Base-by-base conservation (phyloP, 2,797 vertebrate species). In the Botia kubotai region DNA sequence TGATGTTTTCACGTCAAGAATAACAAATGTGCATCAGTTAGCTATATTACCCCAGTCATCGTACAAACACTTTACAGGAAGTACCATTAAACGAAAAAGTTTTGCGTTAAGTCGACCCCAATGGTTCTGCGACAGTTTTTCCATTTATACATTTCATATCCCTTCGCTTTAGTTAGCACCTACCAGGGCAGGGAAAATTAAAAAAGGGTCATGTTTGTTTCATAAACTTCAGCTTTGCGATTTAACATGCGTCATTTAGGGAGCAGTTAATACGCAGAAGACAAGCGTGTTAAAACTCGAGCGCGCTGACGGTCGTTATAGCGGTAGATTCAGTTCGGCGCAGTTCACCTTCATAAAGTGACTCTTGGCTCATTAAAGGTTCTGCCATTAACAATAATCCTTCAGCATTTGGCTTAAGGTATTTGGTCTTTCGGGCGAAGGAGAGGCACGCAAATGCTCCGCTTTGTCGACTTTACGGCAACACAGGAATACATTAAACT, bases 401-500 rank as follows among this genome's bases (percentile, higher is more conserved):
- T 86, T 77, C 80, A 79, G 73, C 58, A 50, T 84, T 83, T 82
- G 82, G 84, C 80, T 87, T 86, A 82, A 87, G 84, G 82, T 89
- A 87, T 85, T 85, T 78, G 48, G 60, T 77, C 71, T 80, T 72
- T 72, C 46, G 36, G 72, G 70, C 73, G 79, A 55, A 55, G 72
- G 84, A 79, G 79, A 82, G 62, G 69, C 72, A 79, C 70, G 77
- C 70, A 79, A 83, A 82, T 80, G 82, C 84, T 77, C 75, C 63
- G 83, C 81, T 87, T 87, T 89, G 88, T 87, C 85, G 87, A 87
- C 86, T 88, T 89, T 88, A 85, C 72, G 82, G 86, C 85, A 88
- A 87, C 86, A 80, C 66, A 84, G 70, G 87, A 88, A 89, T 89
- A 87, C 84, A 89, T 86, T 88, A 85, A 87, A 88, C 83, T 79